Evolutionary conservation across 2,113 vertebrate species (phyloP).

Genomic region (Lucifuga dentata): DNA sequence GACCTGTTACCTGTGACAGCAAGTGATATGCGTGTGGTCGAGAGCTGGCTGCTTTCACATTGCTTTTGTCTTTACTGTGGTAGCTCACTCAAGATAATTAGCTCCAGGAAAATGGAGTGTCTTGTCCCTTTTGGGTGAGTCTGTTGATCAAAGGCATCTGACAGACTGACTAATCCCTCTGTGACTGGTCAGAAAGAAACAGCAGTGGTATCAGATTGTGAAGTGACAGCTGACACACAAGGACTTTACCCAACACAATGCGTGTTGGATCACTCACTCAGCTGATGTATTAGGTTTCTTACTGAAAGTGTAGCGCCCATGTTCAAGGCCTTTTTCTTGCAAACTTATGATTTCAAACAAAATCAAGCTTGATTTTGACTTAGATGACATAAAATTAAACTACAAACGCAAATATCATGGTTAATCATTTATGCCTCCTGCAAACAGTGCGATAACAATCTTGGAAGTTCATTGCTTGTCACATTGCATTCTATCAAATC

Average conservation of each 20-base stretch:
- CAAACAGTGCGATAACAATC: no score
- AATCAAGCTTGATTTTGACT: no score
- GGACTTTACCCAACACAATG: conserved; percentile 19
- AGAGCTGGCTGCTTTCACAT: conserved; percentile 27
- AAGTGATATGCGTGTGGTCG: conserved; percentile 30
- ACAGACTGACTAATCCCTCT: conserved; percentile 50
- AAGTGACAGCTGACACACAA: conserved; percentile 63
- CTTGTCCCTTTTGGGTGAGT: conserved; percentile 52
- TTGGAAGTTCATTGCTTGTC: no score
- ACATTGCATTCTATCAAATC: no score
- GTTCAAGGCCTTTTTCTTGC: no score
- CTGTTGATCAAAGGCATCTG: conserved; percentile 70
- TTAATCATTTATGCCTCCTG: no score
- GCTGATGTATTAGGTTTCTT: conserved; percentile 17
- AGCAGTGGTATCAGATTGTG: conserved; percentile 27
- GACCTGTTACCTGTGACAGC: conserved; percentile 39
- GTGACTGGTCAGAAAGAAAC: conserved; percentile 16
- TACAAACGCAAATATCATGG: no score
- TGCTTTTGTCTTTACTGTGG: conserved; percentile 45
- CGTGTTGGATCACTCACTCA: conserved; percentile 16
- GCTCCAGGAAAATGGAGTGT: conserved; percentile 46
- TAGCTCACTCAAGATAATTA: conserved; percentile 63
- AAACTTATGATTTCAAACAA: no score
- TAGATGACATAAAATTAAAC: no score
- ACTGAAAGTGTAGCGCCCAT: not conserved